Evolutionary conservation across 2,888 invertebrate species (phyloP).

Genomic region (Microplitis manilae): DNA sequence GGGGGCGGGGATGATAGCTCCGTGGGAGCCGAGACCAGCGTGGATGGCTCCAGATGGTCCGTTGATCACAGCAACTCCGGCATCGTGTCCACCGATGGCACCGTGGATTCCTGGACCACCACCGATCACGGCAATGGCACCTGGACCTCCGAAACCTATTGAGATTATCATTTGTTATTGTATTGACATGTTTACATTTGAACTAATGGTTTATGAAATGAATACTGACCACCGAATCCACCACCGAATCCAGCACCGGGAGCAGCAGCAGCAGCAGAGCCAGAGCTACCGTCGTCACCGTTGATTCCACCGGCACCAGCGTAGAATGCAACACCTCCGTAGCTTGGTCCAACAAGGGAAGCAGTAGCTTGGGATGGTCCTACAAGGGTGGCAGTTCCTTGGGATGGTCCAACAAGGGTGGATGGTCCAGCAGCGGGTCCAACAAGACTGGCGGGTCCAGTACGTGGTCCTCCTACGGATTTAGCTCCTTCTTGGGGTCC

Average conservation of each 20-base stretch:
- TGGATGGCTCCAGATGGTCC: constrained; percentile 72
- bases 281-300: constrained; percentile 71
- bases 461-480: constrained; percentile 69
- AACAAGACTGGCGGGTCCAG: constrained; percentile 68
- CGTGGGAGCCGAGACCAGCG: constrained; percentile 71
- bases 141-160: constrained; percentile 53
- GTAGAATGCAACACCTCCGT: constrained; percentile 68
- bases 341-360: constrained; percentile 70
- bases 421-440: constrained; percentile 70
- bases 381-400: constrained; percentile 69
- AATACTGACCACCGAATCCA: constrained; percentile 53
- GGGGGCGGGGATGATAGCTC: constrained; percentile 71
- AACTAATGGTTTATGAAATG: not conserved
- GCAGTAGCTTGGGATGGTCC: constrained; percentile 70
- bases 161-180: not conserved
- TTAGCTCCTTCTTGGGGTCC: constrained; percentile 71
- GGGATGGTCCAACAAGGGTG: constrained; percentile 68
- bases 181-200: not conserved
- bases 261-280: constrained; percentile 69
- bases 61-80: constrained; percentile 71
- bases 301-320: constrained; percentile 70
- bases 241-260: constrained; percentile 59
- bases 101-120: constrained; percentile 67
- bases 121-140: constrained; percentile 69
- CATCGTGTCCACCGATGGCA: constrained; percentile 69